These are phyloP conservation scores for Stichodactyla mertensii DNA, from an alignment of 64 coral and sea anemone species.

Conservation along the genomic window DNA sequence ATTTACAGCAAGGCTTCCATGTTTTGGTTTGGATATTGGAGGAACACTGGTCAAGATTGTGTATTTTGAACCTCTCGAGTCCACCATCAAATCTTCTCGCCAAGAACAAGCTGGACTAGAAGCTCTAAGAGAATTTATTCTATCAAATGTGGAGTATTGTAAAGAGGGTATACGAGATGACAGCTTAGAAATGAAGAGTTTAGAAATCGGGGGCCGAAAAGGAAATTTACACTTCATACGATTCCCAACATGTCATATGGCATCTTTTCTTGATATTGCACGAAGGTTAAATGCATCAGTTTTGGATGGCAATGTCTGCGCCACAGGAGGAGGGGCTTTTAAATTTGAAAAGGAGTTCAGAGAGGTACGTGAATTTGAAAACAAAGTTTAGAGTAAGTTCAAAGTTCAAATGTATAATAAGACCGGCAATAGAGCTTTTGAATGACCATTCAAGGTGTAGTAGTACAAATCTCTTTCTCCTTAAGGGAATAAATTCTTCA, in stretches of 20 bases:
- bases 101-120: conserved; percentile 48
- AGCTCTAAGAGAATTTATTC: conserved; percentile 78
- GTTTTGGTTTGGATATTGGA: conserved; percentile 88
- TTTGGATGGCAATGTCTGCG: conserved; percentile 60
- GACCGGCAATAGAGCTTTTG: too few relatives aligned
- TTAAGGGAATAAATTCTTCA: too few relatives aligned
- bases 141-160: conserved; percentile 68
- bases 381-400: too few relatives aligned
- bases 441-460: too few relatives aligned
- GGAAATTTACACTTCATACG: conserved; percentile 82
- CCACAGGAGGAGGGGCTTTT: conserved; percentile 87
- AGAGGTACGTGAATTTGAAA: conserved; percentile 41
- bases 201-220: conserved; percentile 58
- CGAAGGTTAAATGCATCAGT: conserved; percentile 60
- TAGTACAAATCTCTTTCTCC: too few relatives aligned
- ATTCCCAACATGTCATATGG: conserved; percentile 73
- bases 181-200: conserved; percentile 65
- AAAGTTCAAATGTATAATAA: too few relatives aligned
- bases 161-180: conserved; percentile 76
- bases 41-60: conserved; percentile 83
- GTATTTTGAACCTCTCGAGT: conserved; percentile 74
- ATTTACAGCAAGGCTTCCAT: conserved; percentile 47
- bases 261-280: conserved; percentile 68
- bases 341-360: conserved; percentile 96
- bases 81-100: neutral